Conservation (phyloP, 2,113 vertebrate genomes). For the Echinops telfairi region DNA sequence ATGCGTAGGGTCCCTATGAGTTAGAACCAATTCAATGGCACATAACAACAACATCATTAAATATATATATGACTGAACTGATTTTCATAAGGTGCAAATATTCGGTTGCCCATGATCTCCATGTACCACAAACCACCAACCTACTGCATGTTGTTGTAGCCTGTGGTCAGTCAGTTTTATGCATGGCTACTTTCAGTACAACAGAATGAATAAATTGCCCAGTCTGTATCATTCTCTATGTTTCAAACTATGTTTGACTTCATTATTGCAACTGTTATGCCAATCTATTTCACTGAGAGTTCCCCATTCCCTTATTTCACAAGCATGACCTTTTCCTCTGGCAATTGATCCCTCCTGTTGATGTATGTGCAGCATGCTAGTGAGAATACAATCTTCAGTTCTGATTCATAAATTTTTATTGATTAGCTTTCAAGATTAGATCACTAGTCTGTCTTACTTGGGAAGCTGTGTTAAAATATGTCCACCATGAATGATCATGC, state of each 20-base stretch:
- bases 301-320: background rate
- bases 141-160: background rate
- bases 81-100: slow-evolving; percentile 14
- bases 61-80: background rate
- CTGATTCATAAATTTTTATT: background rate
- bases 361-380: background rate
- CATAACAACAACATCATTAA: background rate
- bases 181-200: background rate
- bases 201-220: background rate
- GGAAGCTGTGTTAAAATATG: background rate
- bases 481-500: background rate
- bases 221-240: background rate
- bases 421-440: background rate
- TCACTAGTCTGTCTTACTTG: background rate
- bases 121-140: background rate
- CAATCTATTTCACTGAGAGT: background rate
- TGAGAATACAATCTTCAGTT: background rate
- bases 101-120: background rate
- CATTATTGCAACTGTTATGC: background rate
- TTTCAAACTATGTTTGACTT: background rate
- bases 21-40: too few species aligned
- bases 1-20: too few species aligned
- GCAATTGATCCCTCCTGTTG: background rate
- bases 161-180: background rate
- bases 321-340: background rate